A percentile compares a stretch with the other conserved stretches of the same genome.
These are phyloP conservation scores for Caenorhabditis elegans DNA, from an alignment of 1,140 invertebrate genomes.

Conservation along the genomic window DNA sequence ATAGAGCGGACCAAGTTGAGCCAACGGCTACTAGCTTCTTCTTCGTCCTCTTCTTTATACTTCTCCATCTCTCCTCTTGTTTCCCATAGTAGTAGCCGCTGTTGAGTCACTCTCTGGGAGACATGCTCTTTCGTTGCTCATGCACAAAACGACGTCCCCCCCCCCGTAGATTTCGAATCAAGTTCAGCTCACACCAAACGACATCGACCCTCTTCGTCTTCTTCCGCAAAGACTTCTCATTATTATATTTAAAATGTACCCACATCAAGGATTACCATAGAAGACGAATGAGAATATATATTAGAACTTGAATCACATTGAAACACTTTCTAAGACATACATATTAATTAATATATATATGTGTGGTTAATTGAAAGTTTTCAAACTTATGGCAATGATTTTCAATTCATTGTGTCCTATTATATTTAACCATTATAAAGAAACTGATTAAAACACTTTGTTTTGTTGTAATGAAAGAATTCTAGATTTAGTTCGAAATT, in stretches of 20 bases:
- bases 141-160: not conserved
- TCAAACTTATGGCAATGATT: too few relatives aligned
- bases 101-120: not conserved
- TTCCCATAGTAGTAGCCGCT: conserved; percentile 26
- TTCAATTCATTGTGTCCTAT: too few relatives aligned
- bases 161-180: conserved; percentile 25
- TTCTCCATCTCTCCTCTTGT: not conserved
- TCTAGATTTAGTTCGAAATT: too few relatives aligned
- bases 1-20: conserved; percentile 7
- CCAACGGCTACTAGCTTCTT: conserved; percentile 29
- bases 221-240: not conserved
- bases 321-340: too few relatives aligned
- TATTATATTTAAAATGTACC: not conserved
- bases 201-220: conserved; percentile 3
- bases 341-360: too few relatives aligned
- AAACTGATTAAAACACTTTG: too few relatives aligned
- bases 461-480: too few relatives aligned
- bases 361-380: too few relatives aligned
- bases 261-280: not conserved
- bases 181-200: conserved; percentile 21
- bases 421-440: too few relatives aligned
- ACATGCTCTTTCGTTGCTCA: conserved; percentile 2
- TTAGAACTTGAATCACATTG: not conserved
- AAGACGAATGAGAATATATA: not conserved
- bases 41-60: not conserved